Evolutionary conservation across 2,888 invertebrate genomes (phyloP).

Genomic region (Stegophylla sp.): DNA sequence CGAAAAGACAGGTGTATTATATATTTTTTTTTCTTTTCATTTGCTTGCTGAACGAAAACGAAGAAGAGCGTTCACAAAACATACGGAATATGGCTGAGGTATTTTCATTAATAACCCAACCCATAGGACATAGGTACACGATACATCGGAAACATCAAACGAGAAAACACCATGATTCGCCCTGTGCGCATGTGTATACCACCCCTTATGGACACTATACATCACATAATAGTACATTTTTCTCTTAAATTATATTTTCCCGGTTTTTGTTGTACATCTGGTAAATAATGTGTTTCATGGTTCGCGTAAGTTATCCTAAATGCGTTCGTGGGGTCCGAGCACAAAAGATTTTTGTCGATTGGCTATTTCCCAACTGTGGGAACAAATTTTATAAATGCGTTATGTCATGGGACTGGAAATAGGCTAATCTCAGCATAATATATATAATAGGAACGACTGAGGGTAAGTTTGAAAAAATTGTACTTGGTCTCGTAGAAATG

Average conservation of each 20-base stretch:
- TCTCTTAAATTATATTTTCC: constrained; percentile 36
- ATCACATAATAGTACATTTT: constrained; percentile 30
- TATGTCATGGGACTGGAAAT: constrained; percentile 2
- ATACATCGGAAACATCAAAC: not conserved
- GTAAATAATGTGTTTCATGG: constrained; percentile 49
- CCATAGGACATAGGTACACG: too few species aligned
- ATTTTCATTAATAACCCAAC: not conserved
- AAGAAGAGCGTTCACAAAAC: not conserved
- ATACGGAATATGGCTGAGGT: not conserved
- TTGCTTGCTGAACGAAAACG: not conserved
- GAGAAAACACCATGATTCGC: not conserved
- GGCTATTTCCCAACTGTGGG: constrained; percentile 41
- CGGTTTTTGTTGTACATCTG: constrained; percentile 6
- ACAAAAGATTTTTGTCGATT: constrained; percentile 53
- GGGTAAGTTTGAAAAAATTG: too few species aligned
- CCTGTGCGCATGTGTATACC: not conserved
- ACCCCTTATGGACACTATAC: not conserved
- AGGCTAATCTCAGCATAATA: not conserved
- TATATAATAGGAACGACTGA: not conserved
- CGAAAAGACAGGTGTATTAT: constrained; percentile 32
- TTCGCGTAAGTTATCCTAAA: constrained; percentile 29
- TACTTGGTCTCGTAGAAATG: not conserved
- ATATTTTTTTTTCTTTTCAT: constrained; percentile 9
- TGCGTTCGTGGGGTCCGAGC: constrained; percentile 11
- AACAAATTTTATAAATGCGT: constrained; percentile 21